Evolutionary conservation across 2,113 vertebrate genomes (phyloP).

Genomic region (Mastomys natalensis): DNA sequence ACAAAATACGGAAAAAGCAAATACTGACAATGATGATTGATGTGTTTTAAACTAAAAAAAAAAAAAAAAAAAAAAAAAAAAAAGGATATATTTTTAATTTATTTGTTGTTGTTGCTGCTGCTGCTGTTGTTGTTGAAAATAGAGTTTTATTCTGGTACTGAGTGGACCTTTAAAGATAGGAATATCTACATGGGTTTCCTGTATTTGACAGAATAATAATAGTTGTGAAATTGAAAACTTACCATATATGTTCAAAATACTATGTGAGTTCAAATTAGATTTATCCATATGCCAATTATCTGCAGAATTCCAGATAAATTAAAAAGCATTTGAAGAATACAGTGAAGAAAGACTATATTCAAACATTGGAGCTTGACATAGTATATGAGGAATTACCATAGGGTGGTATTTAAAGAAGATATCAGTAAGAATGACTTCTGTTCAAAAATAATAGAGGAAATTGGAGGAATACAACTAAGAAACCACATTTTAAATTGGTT

Average conservation of each 20-base stretch:
- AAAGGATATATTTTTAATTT: no score
- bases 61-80: no score
- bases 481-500: background rate
- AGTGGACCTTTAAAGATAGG: background rate
- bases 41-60: no score
- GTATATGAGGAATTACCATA: background rate
- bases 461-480: background rate
- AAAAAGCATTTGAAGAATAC: background rate
- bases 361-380: background rate
- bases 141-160: background rate
- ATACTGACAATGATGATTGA: background rate
- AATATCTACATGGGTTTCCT: background rate
- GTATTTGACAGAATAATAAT: background rate
- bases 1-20: accelerated
- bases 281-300: background rate
- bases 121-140: no score
- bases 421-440: background rate
- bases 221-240: background rate
- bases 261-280: background rate
- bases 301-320: background rate
- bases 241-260: background rate
- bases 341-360: background rate
- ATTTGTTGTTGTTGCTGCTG: no score
- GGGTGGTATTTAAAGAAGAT: background rate
- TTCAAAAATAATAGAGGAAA: background rate